These are phyloP conservation scores for Heliconius melpomene DNA, from an alignment of 1,140 invertebrate genomes.

Conservation along the genomic window DNA sequence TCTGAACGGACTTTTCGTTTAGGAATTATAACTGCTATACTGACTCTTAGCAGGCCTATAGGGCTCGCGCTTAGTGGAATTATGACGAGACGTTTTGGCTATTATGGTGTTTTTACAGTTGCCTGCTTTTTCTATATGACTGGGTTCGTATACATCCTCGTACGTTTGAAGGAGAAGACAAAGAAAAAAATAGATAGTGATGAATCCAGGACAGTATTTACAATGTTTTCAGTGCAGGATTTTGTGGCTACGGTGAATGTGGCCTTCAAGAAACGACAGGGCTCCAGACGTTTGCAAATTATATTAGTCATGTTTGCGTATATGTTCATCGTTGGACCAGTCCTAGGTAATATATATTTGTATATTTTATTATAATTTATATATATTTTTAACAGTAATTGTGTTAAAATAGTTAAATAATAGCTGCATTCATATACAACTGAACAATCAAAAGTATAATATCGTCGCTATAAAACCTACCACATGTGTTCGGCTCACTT, in stretches of 20 bases:
- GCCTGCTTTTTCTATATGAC: slow-evolving; percentile 74
- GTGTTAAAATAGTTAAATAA: background rate
- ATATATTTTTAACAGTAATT: background rate
- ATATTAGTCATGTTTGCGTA: slow-evolving; percentile 78
- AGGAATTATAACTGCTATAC: slow-evolving; percentile 82
- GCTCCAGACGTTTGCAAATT: slow-evolving; percentile 73
- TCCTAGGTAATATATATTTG: slow-evolving; percentile 67
- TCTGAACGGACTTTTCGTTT: slow-evolving; percentile 82
- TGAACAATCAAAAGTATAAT: slow-evolving; percentile 30
- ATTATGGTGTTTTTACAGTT: slow-evolving; percentile 76
- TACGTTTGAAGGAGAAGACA: slow-evolving; percentile 72
- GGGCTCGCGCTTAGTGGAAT: slow-evolving; percentile 78
- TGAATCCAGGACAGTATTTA: slow-evolving; percentile 44
- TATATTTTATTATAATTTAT: slow-evolving; percentile 3
- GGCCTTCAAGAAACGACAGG: slow-evolving; percentile 72
- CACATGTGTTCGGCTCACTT: slow-evolving; percentile 54
- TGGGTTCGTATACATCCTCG: slow-evolving; percentile 74
- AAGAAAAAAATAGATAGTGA: slow-evolving; percentile 62
- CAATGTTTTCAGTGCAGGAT: slow-evolving; percentile 74
- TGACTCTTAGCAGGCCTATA: slow-evolving; percentile 76
- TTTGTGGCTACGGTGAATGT: slow-evolving; percentile 78
- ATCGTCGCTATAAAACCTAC: slow-evolving; percentile 53
- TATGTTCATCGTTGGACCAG: slow-evolving; percentile 80
- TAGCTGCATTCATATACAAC: background rate
- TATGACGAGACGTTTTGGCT: slow-evolving; percentile 74